Evolutionary conservation across 2,888 invertebrate species (phyloP).

Genomic region (Tanytarsus gracilentus): DNA sequence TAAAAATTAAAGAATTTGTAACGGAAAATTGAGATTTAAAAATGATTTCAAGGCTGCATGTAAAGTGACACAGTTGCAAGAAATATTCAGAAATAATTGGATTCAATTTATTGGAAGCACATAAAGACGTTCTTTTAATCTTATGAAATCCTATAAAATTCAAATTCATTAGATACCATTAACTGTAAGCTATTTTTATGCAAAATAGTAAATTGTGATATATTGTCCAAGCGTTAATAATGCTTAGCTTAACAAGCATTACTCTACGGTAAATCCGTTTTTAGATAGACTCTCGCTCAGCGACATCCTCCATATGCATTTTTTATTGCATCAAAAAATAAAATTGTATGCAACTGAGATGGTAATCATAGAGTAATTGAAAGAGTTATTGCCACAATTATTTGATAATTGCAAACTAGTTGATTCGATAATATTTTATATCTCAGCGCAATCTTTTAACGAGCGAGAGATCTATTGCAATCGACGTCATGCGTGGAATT

Average conservation of each 20-base stretch:
- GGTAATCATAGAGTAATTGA: conserved; percentile 18
- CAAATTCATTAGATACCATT: background rate
- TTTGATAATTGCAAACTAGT: conserved; percentile 27
- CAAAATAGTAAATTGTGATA: conserved; percentile 7
- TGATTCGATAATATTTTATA: conserved; percentile 21
- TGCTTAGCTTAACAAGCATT: background rate
- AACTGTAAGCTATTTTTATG: background rate
- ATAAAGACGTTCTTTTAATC: background rate
- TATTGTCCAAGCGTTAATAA: conserved; percentile 6
- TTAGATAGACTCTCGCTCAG: background rate
- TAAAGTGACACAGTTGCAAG: too few species aligned
- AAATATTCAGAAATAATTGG: too few species aligned
- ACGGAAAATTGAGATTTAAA: too few species aligned
- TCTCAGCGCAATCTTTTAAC: background rate
- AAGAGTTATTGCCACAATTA: conserved; percentile 24
- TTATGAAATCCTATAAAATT: too few species aligned
- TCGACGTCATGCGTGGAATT: conserved; percentile 1
- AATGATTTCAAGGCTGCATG: too few species aligned
- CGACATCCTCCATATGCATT: too few species aligned
- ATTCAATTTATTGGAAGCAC: too few species aligned
- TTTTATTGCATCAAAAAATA: conserved; percentile 3
- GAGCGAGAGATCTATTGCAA: background rate
- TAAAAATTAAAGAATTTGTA: too few species aligned
- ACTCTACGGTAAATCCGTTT: conserved; percentile 1
- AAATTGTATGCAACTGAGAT: too few species aligned